Conservation (phyloP, 2,888 invertebrate genomes). For the Standfussiana lucernea region DNA sequence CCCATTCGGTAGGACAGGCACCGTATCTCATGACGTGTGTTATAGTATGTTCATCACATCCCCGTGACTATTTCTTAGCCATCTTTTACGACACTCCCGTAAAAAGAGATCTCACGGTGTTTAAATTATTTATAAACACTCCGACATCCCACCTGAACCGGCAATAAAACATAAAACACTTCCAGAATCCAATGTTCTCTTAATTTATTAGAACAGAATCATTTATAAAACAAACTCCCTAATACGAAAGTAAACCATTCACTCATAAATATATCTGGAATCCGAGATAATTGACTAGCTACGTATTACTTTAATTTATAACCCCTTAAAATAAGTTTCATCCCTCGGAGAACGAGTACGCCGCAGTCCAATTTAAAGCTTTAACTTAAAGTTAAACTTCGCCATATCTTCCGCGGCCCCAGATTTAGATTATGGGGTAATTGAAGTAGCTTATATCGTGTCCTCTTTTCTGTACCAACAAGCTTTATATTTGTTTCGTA, state of each 20-base stretch:
- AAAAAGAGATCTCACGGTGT: slow-evolving; percentile 17
- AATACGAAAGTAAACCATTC: slow-evolving; percentile 58
- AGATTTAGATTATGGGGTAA: slow-evolving; percentile 82
- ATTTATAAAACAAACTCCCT: slow-evolving; percentile 46
- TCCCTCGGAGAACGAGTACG: slow-evolving; percentile 73
- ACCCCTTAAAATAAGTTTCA: slow-evolving; percentile 84
- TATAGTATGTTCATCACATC: slow-evolving; percentile 2
- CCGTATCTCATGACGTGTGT: slow-evolving; percentile 7
- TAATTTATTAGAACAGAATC: slow-evolving; percentile 43
- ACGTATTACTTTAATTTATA: slow-evolving; percentile 86
- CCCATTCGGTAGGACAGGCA: neutral
- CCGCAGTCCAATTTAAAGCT: slow-evolving; percentile 85
- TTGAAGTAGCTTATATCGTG: slow-evolving; percentile 75
- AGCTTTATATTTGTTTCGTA: slow-evolving; percentile 57
- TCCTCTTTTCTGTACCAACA: slow-evolving; percentile 58
- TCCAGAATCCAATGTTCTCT: slow-evolving; percentile 28
- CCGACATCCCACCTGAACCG: slow-evolving; percentile 33
- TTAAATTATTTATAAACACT: slow-evolving; percentile 54
- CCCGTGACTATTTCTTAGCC: slow-evolving; percentile 13
- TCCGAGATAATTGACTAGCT: slow-evolving; percentile 82
- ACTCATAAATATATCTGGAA: slow-evolving; percentile 70
- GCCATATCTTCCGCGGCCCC: slow-evolving; percentile 80
- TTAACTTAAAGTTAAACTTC: slow-evolving; percentile 85
- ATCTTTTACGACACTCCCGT: slow-evolving; percentile 43
- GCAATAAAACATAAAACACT: slow-evolving; percentile 50